Evolutionary conservation across 2,113 vertebrate species (phyloP), one percentile per base, ranked within the genome.

Genomic region (Nothobranchius furzeri): DNA sequence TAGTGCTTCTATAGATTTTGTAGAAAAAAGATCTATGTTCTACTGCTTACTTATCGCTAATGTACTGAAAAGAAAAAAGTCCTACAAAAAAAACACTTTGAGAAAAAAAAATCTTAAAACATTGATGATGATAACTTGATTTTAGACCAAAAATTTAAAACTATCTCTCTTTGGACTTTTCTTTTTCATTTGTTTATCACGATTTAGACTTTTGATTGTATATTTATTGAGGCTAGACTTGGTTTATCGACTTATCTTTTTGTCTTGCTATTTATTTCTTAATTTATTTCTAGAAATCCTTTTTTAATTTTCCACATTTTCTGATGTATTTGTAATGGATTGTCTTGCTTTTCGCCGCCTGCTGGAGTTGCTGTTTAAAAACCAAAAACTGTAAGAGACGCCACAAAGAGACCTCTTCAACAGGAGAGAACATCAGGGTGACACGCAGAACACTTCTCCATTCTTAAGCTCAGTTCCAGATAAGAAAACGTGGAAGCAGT

Each of bases 141-240:
- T 95, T 94, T 95, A 95, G 94, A 96, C 93, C 94, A 96, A 95
- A 96, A 95, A 94, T 92, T 90, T 87, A 68, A 30, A 89, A 92
- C 92, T 93, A 91, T 93, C 91, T 93, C 90, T 92, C 91, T 90
- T 88, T 20, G 73, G 58, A 79, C 56, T 76, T 83, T 76, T 76
- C 45, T 40, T 85, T 89, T 86, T 12, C 9, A 3, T n/a, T 68
- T 30, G 66, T 51, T 84, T 75, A 47, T 79, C 45, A 82, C 78
- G 60, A 85, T 80, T 90, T 90, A 90, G 84, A 90, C 83, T 88
- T 84, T 90, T 90, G 89, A 90, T 90, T 90, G 89, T 89, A 85
- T 90, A 89, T 91, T 91, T 91, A 91, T 91, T 90, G 83, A 86
- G 79, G 82, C 73, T 90, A 84, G 78, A 53, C 35, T 87, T 71